Evolutionary conservation across 2,113 vertebrate species (phyloP).

Genomic region (Tenrec ecaudatus): DNA sequence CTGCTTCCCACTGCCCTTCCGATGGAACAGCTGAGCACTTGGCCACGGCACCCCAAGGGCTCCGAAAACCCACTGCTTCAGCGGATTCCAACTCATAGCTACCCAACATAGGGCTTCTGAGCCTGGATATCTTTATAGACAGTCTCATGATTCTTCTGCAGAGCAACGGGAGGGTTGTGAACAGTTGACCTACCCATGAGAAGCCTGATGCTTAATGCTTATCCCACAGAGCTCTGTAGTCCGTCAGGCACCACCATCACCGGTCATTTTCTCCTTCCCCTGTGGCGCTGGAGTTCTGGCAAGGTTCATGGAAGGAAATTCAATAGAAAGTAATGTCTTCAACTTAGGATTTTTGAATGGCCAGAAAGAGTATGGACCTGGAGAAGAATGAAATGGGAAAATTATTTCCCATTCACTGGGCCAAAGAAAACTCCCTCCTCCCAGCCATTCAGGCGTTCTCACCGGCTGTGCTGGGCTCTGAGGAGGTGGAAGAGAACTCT

Average conservation of each 20-base stretch:
- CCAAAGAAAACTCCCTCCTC: not conserved
- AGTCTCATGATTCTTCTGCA: no score
- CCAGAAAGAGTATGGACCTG: not conserved
- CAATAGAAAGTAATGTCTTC: slow-evolving; percentile 14
- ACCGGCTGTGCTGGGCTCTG: not conserved
- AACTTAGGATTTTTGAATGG: not conserved
- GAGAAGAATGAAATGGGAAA: no score
- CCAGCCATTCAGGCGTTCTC: not conserved
- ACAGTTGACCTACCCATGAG: not conserved
- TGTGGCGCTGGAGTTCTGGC: not conserved
- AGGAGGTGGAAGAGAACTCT: not conserved
- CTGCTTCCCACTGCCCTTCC: not conserved
- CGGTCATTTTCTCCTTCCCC: not conserved
- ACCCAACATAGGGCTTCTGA: no score
- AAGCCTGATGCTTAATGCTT: no score
- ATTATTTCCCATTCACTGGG: no score
- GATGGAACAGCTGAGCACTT: not conserved
- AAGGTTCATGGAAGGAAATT: slow-evolving; percentile 41
- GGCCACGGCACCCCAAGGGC: no score
- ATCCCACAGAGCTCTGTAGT: not conserved
- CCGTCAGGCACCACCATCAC: not conserved
- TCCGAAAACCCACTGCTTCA: no score
- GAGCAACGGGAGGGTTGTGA: not conserved
- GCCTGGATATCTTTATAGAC: no score
- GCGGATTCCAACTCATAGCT: no score